Conservation (phyloP, 2,888 invertebrate species). For the Teleogryllus oceanicus region DNA sequence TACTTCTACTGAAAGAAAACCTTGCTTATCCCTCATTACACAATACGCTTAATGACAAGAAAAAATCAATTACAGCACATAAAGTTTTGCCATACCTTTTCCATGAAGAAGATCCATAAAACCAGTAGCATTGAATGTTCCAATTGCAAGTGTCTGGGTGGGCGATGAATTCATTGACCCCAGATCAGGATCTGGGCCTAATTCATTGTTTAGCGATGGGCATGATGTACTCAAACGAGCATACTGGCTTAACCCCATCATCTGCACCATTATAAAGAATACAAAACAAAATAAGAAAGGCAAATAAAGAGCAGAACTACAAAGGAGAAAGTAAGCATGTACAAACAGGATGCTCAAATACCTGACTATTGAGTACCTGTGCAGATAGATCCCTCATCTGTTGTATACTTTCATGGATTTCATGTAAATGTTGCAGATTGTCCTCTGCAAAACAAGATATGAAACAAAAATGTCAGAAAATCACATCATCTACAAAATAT, state of each 20-base stretch:
- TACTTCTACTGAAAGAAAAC: too few relatives aligned
- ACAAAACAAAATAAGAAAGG: background rate
- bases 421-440: conserved; percentile 69
- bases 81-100: conserved; percentile 29
- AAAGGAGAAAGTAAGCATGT: background rate
- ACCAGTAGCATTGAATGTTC: conserved; percentile 32
- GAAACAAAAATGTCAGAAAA: background rate
- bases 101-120: conserved; percentile 30
- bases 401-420: conserved; percentile 72
- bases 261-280: conserved; percentile 32
- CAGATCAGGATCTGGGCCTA: conserved; percentile 53
- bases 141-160: conserved; percentile 46
- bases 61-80: too few relatives aligned
- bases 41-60: too few relatives aligned
- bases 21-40: too few relatives aligned
- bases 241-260: conserved; percentile 36
- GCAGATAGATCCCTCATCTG: conserved; percentile 63
- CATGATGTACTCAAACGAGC: conserved; percentile 64
- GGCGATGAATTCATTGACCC: conserved; percentile 53
- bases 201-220: conserved; percentile 55
- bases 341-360: conserved; percentile 32
- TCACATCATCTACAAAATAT: too few relatives aligned
- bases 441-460: conserved; percentile 56
- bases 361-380: conserved; percentile 44
- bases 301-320: conserved; percentile 19